Evolutionary conservation across 1,140 invertebrate species (phyloP), one percentile per base, ranked within the genome.

Genomic region (Nebria ingens): DNA sequence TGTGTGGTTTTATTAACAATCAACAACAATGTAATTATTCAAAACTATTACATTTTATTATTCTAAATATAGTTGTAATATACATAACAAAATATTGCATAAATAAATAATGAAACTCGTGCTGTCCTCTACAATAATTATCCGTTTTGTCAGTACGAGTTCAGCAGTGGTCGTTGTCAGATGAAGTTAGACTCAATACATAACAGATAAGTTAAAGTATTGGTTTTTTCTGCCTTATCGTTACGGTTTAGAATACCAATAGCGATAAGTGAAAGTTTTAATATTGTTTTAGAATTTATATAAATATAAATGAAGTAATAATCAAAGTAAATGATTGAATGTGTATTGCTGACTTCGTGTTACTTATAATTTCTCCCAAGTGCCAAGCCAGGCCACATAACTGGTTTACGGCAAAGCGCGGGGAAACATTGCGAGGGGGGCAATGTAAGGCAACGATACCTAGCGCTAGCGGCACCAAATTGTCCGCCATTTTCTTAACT

Each of bases 401-500:
- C 40, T 45, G 40, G 40, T 45, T 45, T 45, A 11, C 6, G 9
- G 40, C 40, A 4, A 12, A 9, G 40, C 15, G 40, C 9, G 40
- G 40, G 9, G 17, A 45, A 9, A 45, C 17, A 12, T 9, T 17
- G 40, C 9, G 15, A 17, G 40, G 40, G 17, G 40, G 15, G 25
- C 6, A 34, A 45, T 45, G 40, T 45, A 45, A 45, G 40, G 40
- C 40, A 12, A 45, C 40, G 40, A 45, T 45, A 45, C 40, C 40
- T 45, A 45, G 9, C 40, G 40, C 40, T 45, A 45, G 40, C 40
- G 40, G 40, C 40, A 45, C 40, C 40, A 45, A 45, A 45, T 45
- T 45, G 40, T 45, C 40, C 40, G 40, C 40, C 40, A 45, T 45
- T 45, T 45, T 45, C 40, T 45, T 45, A 45, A 45, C 40, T 45